phyloP scores from a whole-genome alignment of 2,888 invertebrate genomes.

The Dolichomitus sp. region DNA sequence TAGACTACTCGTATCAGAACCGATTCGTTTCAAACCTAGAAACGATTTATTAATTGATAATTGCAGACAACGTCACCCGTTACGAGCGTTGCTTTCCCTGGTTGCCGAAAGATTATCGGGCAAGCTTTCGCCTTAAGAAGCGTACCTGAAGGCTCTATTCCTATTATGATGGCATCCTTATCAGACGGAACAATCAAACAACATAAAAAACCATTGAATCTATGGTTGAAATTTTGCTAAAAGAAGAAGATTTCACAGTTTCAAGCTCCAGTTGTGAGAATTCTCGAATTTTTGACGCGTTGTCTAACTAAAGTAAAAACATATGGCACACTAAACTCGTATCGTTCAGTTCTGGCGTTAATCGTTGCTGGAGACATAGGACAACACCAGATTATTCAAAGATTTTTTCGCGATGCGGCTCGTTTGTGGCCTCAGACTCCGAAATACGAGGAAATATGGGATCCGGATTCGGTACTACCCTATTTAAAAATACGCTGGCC shows the following conservation, averaged over 20 bases:
- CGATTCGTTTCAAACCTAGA: slow-evolving; percentile 64
- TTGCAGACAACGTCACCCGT: slow-evolving; percentile 69
- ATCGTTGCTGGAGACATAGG: slow-evolving; percentile 66
- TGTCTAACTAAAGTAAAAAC: slow-evolving; percentile 39
- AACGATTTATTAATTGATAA: slow-evolving; percentile 66
- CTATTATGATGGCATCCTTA: slow-evolving; percentile 62
- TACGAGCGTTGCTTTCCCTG: slow-evolving; percentile 70
- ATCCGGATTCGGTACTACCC: slow-evolving; percentile 66
- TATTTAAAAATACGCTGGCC: slow-evolving; percentile 8
- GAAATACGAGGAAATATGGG: slow-evolving; percentile 74
- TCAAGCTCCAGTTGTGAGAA: background rate
- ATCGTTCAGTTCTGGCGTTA: slow-evolving; percentile 73
- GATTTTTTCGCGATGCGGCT: slow-evolving; percentile 72
- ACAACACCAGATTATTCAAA: slow-evolving; percentile 63
- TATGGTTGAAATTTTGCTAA: too few species aligned
- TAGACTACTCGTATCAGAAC: slow-evolving; percentile 41
- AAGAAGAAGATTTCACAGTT: slow-evolving; percentile 37
- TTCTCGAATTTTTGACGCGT: slow-evolving; percentile 37
- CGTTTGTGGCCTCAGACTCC: slow-evolving; percentile 62
- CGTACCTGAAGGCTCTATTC: slow-evolving; percentile 64
- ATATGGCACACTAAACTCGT: slow-evolving; percentile 72
- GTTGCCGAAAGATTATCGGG: slow-evolving; percentile 72
- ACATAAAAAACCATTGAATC: too few species aligned
- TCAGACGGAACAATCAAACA: slow-evolving; percentile 68
- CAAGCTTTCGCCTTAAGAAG: slow-evolving; percentile 63